Percentiles rank a stretch among this genome's conserved stretches.
phyloP scores from a whole-genome alignment of 1,140 invertebrate species.

The Scaptomyza montana region DNA sequence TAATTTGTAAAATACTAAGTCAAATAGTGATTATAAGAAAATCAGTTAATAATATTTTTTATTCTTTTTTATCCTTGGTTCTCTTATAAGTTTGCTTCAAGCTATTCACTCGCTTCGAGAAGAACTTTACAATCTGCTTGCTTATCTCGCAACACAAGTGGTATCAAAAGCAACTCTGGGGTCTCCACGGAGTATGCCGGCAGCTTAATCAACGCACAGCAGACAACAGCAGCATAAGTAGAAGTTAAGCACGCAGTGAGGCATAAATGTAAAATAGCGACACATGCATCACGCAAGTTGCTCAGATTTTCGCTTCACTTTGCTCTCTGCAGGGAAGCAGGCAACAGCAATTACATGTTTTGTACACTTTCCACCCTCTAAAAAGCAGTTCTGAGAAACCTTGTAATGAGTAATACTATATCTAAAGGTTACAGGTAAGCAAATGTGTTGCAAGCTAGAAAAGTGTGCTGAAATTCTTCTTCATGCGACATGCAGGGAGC shows the following conservation, averaged over 20 bases:
- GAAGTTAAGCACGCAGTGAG: background rate
- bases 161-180: background rate
- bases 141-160: background rate
- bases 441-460: background rate
- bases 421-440: constrained; percentile 33
- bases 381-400: constrained; percentile 2
- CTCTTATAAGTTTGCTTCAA: background rate
- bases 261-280: constrained; percentile 12
- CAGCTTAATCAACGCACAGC: constrained; percentile 43
- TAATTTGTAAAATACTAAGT: too few species aligned
- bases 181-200: constrained; percentile 9
- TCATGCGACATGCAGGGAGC: background rate
- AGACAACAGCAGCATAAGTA: constrained; percentile 5
- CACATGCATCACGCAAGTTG: constrained; percentile 18
- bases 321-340: constrained; percentile 7
- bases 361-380: background rate
- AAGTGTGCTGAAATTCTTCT: constrained; percentile 16
- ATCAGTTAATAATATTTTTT: too few species aligned
- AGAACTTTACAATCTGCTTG: background rate
- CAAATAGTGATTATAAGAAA: too few species aligned
- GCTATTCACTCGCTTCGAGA: background rate
- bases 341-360: too few species aligned
- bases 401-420: constrained; percentile 44
- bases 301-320: constrained; percentile 57
- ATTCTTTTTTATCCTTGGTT: too few species aligned